Evolutionary conservation across 1,140 invertebrate species (phyloP).

Genomic region (Dendrolimus kikuchii): DNA sequence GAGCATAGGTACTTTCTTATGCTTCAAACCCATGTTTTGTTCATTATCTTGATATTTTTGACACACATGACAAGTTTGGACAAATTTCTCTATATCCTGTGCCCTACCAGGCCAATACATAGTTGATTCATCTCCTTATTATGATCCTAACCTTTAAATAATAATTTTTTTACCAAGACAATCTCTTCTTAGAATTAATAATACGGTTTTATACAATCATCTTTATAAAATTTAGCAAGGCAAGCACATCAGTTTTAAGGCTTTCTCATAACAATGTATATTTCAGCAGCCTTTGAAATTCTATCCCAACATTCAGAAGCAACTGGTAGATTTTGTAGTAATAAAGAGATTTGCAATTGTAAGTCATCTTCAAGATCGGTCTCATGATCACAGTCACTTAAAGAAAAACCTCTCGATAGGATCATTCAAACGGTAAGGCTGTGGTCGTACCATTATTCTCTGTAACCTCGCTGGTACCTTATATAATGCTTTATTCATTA

Average conservation of each 20-base stretch:
- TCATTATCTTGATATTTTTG: background rate
- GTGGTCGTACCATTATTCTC: slow-evolving; percentile 14
- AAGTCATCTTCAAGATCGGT: slow-evolving; percentile 3
- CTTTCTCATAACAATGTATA: background rate
- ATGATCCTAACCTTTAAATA: slow-evolving; percentile 3
- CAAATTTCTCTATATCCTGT: slow-evolving; percentile 2
- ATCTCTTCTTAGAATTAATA: slow-evolving; percentile 7
- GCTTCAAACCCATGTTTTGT: slow-evolving; percentile 1
- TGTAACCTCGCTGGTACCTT: slow-evolving; percentile 15
- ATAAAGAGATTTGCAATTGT: background rate
- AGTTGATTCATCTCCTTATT: slow-evolving; percentile 4
- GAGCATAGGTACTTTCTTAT: slow-evolving; percentile 13
- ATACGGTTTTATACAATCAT: background rate
- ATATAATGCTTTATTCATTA: slow-evolving; percentile 17
- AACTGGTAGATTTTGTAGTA: background rate
- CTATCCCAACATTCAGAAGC: background rate
- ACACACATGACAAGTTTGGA: too few species aligned
- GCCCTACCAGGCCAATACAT: slow-evolving; percentile 4
- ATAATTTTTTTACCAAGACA: background rate
- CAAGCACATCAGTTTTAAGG: background rate
- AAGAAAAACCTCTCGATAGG: slow-evolving; percentile 5
- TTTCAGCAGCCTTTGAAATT: slow-evolving; percentile 3
- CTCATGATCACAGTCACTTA: slow-evolving; percentile 9
- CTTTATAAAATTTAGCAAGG: slow-evolving; percentile 1
- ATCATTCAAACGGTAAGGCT: slow-evolving; percentile 13